Evolutionary conservation across 1,140 invertebrate genomes (phyloP), one percentile per base, ranked within the genome.

Genomic region (Galleria mellonella): DNA sequence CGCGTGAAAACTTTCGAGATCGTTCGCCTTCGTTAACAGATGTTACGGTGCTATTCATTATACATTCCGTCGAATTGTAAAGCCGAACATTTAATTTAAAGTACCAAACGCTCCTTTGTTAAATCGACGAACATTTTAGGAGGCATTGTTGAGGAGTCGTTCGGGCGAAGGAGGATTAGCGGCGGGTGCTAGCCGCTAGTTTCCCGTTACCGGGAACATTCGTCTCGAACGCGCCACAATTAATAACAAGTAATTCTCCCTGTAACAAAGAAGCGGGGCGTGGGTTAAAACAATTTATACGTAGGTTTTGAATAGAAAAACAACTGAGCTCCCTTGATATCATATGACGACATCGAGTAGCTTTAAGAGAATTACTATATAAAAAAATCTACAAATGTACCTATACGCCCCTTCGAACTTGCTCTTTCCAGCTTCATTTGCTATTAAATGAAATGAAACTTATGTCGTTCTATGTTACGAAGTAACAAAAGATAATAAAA

Each of bases 1-100:
- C 77, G 82, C 79, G 82, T 82, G 82, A 83, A 82, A 85, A 83
- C 82, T 85, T 85, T 83, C 61, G 72, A 85, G 82, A 85, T 85
- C 82, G 76, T 82, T 83, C 82, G 82, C 82, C 75, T 85, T 85
- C 79, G 82, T 85, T 85, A 83, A 85, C 82, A 85, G 82, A 85
- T 85, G 82, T 85, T 85, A 82, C 82, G 78, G 73, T 65, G 76
- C 78, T 78, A 83, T 85, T 85, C 78, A 85, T 85, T 85, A 85
- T 83, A 83, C 82, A 85, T 85, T 85, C 82, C 79, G 71, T 85
- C 73, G 77, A 85, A 84, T 79, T 83, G 75, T 83, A 75, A 85
- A 83, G 75, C 72, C 71, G 75, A 83, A 82, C 82, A 72, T 85
- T 85, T 85, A 85, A 85, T 83, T 83, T 83, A 74, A 83, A 83